A percentile compares a stretch with the other conserved stretches of the same genome.
Evolutionary conservation across 2,888 invertebrate species (phyloP).

Genomic region (Nysson spinosus): DNA sequence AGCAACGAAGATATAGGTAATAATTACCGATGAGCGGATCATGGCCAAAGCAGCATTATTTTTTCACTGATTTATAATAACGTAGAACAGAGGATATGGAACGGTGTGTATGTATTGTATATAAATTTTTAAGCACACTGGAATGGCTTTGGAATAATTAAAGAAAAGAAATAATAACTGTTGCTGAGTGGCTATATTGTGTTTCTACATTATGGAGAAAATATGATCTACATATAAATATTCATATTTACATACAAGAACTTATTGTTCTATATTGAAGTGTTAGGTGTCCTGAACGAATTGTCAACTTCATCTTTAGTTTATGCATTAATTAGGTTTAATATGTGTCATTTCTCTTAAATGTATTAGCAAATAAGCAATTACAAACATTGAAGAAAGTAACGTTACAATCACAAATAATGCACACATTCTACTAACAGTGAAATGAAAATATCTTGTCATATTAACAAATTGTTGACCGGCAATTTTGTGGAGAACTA

Average conservation of each 20-base stretch:
- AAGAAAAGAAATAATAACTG: constrained; percentile 47
- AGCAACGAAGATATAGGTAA: constrained; percentile 56
- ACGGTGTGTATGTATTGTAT: constrained; percentile 66
- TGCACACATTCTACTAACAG: too few species aligned
- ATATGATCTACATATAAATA: constrained; percentile 31
- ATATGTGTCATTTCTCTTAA: too few species aligned
- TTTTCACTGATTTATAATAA: constrained; percentile 74
- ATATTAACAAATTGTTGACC: too few species aligned
- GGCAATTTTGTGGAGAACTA: too few species aligned
- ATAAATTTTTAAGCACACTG: constrained; percentile 62
- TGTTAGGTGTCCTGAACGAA: too few species aligned
- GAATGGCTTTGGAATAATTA: constrained; percentile 38
- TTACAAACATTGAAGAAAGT: too few species aligned
- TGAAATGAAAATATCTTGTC: too few species aligned
- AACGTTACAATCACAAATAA: too few species aligned
- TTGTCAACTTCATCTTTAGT: too few species aligned
- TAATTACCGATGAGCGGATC: constrained; percentile 58
- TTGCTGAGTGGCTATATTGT: constrained; percentile 44
- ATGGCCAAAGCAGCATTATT: constrained; percentile 76
- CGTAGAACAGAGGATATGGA: constrained; percentile 38
- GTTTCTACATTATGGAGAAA: constrained; percentile 30
- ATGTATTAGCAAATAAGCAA: too few species aligned
- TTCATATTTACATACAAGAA: constrained; percentile 20
- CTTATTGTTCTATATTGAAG: too few species aligned
- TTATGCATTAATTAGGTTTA: too few species aligned